These are phyloP conservation scores for Cryptoleucopteryx plumbea DNA, from an alignment of 2,113 vertebrate species.

Conservation along the genomic window DNA sequence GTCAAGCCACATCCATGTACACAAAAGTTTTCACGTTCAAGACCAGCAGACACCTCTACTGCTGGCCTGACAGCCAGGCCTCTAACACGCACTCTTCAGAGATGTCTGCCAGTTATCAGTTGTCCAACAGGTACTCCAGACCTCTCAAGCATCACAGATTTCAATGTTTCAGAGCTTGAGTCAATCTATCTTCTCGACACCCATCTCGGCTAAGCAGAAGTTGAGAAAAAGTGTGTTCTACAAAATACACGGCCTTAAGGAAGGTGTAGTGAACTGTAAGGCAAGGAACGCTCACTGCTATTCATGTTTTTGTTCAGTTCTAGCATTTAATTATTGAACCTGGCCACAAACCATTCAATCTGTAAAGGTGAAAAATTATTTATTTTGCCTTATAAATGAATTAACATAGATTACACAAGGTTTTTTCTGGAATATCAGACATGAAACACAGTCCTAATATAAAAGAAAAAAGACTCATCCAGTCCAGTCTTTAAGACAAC, in stretches of 20 bases:
- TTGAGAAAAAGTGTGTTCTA: neutral
- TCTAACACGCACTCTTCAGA: neutral
- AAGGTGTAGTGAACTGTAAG: neutral
- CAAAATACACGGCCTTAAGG: neutral
- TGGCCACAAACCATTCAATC: neutral
- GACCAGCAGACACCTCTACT: neutral
- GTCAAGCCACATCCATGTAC: rapidly evolving
- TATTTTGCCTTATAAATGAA: neutral
- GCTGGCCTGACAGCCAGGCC: neutral
- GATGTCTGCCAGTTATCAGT: neutral
- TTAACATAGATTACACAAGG: neutral
- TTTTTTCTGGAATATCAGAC: neutral
- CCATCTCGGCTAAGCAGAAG: neutral
- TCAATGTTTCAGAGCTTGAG: neutral
- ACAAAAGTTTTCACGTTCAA: neutral
- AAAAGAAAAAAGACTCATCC: neutral
- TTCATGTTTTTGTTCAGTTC: neutral
- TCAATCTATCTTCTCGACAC: neutral
- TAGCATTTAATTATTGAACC: neutral
- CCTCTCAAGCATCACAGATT: neutral
- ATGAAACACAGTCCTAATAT: neutral
- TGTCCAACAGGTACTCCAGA: neutral
- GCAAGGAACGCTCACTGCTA: neutral
- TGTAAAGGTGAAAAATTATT: neutral
- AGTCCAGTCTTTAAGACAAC: neutral